Evolutionary conservation across 2,888 invertebrate species (phyloP), one percentile per base, ranked within the genome.

Genomic region (Caenorhabditis sulstoni): DNA sequence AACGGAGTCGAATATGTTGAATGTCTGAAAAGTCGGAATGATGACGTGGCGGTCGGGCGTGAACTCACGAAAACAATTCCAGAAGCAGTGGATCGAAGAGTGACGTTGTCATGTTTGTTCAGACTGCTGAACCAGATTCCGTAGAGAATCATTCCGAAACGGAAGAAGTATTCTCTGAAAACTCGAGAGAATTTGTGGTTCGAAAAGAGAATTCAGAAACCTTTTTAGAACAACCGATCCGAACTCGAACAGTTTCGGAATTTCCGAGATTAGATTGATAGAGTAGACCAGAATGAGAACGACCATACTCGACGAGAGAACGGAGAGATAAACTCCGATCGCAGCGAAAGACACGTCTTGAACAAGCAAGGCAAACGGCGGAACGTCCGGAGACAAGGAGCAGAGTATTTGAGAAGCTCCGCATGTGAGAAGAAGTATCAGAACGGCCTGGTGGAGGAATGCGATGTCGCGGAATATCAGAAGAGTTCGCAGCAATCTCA

Each of bases 1-100:
- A 22, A 50, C 2, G 11, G 22, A 20, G 50, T 50, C 50, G 50
- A 50, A 50, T 20, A 16, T 12, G 14, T 50, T 50, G 50, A 50
- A 50, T 1, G 22, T 22, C 50, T 50, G 50, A 4, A 50, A 50
- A 50, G 5, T 22, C 5, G 50, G 11, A 5, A 22, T 22, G 3
- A 11, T 22, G 22, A 4, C 8, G 4, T 50, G 22, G 11, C 12
- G 9, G 11, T 47, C 3, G 16, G 20, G 3, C 2, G 9, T 3
- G 12, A 9, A 18, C 23, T 50, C 11, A 50, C 50, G n/a, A 50
- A 50, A 22, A 16, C 16, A 14, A 50, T 9, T 3, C 7, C 16
- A 1, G 4, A 8, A n/a, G 11, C 1, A 4, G 50, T 50, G 12
- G 11, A 9, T 23, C 50, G 22, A 3, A 12, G 7, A 2, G 50